Conservation (phyloP, 2,113 vertebrate genomes). For the Calypte anna region DNA sequence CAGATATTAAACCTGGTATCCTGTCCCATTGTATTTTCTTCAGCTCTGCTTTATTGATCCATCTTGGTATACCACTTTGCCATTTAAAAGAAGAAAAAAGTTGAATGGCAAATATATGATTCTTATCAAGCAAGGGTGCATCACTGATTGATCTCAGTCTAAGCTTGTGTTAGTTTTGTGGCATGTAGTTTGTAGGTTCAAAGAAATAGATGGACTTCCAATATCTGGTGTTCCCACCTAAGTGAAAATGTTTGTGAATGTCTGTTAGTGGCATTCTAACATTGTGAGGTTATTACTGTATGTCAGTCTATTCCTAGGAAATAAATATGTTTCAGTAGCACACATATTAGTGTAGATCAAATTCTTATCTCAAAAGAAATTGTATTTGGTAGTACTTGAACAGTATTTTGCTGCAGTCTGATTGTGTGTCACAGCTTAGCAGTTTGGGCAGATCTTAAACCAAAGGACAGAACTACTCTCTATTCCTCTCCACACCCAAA, state of each 20-base stretch:
- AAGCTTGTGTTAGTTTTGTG: no score
- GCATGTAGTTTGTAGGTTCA: not conserved
- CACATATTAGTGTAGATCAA: not conserved
- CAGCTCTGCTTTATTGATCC: not conserved
- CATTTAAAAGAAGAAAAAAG: not conserved
- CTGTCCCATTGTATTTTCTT: not conserved
- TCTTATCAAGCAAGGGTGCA: not conserved
- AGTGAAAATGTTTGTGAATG: not conserved
- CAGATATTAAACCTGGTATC: not conserved
- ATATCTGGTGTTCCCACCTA: not conserved
- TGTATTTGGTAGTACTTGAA: not conserved
- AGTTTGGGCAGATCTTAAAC: no score
- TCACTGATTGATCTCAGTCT: not conserved
- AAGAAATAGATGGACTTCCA: not conserved
- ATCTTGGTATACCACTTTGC: not conserved
- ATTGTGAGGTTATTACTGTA: not conserved
- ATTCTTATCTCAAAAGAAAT: not conserved
- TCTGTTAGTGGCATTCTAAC: not conserved
- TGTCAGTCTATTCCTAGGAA: not conserved
- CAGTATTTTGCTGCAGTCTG: not conserved
- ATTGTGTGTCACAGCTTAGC: not conserved
- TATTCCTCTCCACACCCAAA: no score
- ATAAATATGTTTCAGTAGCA: not conserved
- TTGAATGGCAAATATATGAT: not conserved
- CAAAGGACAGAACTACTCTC: no score